Base-by-base conservation (phyloP, 2,888 invertebrate species). In the Candidula unifasciata region DNA sequence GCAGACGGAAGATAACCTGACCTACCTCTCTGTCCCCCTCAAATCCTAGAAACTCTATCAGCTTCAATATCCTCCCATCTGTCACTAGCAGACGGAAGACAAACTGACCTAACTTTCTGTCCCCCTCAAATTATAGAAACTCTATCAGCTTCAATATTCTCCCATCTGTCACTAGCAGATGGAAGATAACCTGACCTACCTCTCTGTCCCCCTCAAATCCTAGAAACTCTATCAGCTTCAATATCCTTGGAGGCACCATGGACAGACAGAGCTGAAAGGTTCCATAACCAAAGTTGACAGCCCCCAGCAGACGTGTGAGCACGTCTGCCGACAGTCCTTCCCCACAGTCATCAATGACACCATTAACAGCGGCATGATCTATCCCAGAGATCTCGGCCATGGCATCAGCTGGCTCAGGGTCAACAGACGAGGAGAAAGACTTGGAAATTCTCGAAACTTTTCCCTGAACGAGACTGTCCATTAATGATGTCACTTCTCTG, bases 271-370 rank as follows among this genome's bases (percentile, higher is more conserved):
- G 57, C 76, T 86, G 86, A 90, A 96, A 95, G 64, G 96, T 93
- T 24, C 96, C 96, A 89, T 96, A 96, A 5, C 96, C 96, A 91
- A 96, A 96, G 89, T 95, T 95, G 10, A 96, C 95, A 0, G 96
- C 95, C 10, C 95, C 95, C 95, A 96, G 95, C 68, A 96, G 92
- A n/a, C 96, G 57, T n/a, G 83, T 60, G 1, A 86, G 60, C 8
- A 57, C 78, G 21, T 85, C 85, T 18, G 69, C 71, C 0, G 86
- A 83, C 37, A 86, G 27, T 5, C 76, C 79, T 13, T 13, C 76
- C 27, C 30, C 52, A 74, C 21, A 27, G 0, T 78, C 85, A 24
- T 66, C 54, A 60, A 8, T 33, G 16, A n/a, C 30, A 52, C 60
- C 27, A 37, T 27, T 64, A 6, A 33, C 13, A 0, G 27, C 74